Conservation (phyloP, 2,797 vertebrate genomes). For the Cuculus canorus region DNA sequence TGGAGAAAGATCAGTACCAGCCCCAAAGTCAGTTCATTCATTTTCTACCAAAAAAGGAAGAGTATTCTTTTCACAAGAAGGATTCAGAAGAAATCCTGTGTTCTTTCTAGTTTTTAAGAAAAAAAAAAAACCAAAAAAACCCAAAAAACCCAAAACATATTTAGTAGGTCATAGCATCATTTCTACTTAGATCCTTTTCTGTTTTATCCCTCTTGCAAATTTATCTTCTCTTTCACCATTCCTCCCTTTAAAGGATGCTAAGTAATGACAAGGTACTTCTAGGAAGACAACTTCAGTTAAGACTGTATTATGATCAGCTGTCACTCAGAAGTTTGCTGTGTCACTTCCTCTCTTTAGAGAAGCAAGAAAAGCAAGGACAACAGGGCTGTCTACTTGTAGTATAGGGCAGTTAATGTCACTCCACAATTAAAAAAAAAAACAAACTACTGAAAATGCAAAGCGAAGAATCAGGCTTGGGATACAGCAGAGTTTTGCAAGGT, state of each 20-base stretch:
- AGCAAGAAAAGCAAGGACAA: background rate
- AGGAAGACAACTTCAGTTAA: background rate
- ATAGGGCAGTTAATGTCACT: background rate
- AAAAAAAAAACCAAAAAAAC: too few species aligned
- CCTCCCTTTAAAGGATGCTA: background rate
- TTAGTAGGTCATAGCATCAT: background rate
- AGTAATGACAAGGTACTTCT: background rate
- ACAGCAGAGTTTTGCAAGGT: background rate
- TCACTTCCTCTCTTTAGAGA: background rate
- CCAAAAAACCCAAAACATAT: background rate
- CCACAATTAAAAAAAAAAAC: background rate
- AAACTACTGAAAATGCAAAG: background rate
- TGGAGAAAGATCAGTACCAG: constrained; percentile 16
- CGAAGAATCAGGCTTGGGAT: background rate
- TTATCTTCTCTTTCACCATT: background rate
- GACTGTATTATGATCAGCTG: background rate
- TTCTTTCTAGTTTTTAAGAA: background rate
- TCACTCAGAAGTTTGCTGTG: background rate
- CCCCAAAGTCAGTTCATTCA: background rate
- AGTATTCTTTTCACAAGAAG: background rate
- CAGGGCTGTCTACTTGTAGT: background rate
- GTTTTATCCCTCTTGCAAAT: background rate
- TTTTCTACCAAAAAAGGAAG: constrained; percentile 43
- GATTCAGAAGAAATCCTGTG: background rate
- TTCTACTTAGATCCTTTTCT: background rate